Evolutionary conservation across 2,888 invertebrate genomes (phyloP), one percentile per base, ranked within the genome.

Genomic region (Nomada goodeniana): DNA sequence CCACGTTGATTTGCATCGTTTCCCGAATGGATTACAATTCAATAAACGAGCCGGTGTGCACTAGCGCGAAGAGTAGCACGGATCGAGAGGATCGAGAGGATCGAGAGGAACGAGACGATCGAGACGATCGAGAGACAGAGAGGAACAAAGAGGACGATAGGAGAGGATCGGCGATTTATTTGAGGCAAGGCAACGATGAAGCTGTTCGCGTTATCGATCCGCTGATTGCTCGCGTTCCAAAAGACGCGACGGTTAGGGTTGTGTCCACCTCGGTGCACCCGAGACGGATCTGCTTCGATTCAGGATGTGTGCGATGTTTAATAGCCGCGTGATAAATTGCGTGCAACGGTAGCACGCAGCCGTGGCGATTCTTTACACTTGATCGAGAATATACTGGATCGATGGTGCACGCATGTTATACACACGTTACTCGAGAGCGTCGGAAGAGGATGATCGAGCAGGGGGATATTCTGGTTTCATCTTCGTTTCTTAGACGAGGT

Each of bases 21-120:
- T 57, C 42, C 23, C 23, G 60, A 64, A 65, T 52, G 75, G 72
- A 77, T 85, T 80, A 80, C 83, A 67, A 85, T 86, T 86, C 83
- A 86, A 86, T 86, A 85, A 80, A 57, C 29, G 29, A 1, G 36
- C 36, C 36, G 15, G 47, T 2, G 47, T 3, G 13, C 11, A 47
- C 47, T 47, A 11, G 15, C 26, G 10, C 15, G 47, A 36, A 0
- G 36, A 36, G 36, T 1, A 7, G 0, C 7, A 36, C 7, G 36
- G 36, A 36, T 1, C 5, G 7, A 26, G 26, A 26, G 26, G 26
- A 26, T 26, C 23, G 23, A 11, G 52, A 26, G 11, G 63, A 47
- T 9, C 7, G 20, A 47, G 23, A 3, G 65, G n/a, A n/a, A n/a
- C n/a, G n/a, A n/a, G n/a, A n/a, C n/a, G n/a, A n/a, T n/a, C n/a